Base-by-base conservation (phyloP, 2,888 invertebrate species). In the Apamea sordens region DNA sequence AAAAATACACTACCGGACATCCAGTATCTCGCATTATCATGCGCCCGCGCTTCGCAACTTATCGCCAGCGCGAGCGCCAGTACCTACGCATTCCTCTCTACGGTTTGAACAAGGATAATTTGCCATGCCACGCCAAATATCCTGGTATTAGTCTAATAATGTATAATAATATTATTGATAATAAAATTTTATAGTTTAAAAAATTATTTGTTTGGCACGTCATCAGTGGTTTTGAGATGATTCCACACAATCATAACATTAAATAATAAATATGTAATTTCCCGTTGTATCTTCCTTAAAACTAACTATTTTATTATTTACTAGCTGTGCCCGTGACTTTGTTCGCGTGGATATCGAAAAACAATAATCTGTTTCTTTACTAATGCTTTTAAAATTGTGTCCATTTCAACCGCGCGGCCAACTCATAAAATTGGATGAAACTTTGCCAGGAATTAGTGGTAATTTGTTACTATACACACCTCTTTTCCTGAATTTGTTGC, bases 1-100 rank as follows among this genome's bases (percentile, higher is more conserved):
- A 87, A 83, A 83, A 82, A 85, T 82, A 82, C 36, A 56, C 68
- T 79, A 77, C 89, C 88, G 88, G 89, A 88, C 88, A 89, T 85
- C 73, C 83, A 88, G 83, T 82, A 84, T 76, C 73, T 80, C 53
- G n/a, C 72, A 79, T 82, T 88, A 88, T 88, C 89, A 80, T 70
- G 82, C 76, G 83, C 63, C 56, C 70, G 82, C 77, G 77, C 73
- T 73, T 78, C 70, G 73, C 71, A 76, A 88, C 69, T 83, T 88
- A 86, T 88, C 89, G 77, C 28, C 67, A n/a, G n/a, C 41, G 41
- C 78, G 76, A 70, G 79, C 77, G 65, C 73, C 63, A 24, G 44
- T 50, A 47, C n/a, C n/a, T n/a, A n/a, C 56, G 21, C 73, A 76
- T 78, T 80, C 81, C 86, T 73, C 56, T 76, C 15, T 75, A 67